A percentile compares a stretch with the other conserved stretches of the same genome.
These are phyloP conservation scores for Excalfactoria chinensis DNA, from an alignment of 2,113 vertebrate genomes.

Conservation along the genomic window DNA sequence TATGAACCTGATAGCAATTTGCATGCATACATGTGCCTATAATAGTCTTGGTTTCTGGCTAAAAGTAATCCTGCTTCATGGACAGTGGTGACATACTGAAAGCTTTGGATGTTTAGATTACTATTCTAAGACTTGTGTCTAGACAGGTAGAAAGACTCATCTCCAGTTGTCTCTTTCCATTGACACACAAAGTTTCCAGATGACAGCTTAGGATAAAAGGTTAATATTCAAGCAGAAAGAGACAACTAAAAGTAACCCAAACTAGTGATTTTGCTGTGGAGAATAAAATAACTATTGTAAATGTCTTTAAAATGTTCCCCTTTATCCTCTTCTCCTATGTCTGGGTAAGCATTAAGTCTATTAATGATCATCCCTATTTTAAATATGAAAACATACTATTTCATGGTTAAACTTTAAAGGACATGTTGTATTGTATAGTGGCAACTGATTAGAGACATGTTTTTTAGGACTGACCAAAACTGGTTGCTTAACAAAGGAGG, in stretches of 20 bases:
- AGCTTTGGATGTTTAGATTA: neutral
- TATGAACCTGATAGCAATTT: neutral
- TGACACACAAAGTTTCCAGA: neutral
- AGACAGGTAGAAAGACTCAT: slow-evolving; percentile 31
- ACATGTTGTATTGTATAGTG: slow-evolving; percentile 18
- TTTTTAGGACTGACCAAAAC: slow-evolving; percentile 58
- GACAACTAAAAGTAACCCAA: slow-evolving; percentile 18
- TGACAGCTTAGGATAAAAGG: slow-evolving; percentile 11
- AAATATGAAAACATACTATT: slow-evolving; percentile 39
- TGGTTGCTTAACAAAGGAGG: slow-evolving; percentile 38
- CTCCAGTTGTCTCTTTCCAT: neutral
- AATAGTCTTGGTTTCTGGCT: neutral
- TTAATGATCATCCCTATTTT: neutral
- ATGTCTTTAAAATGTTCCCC: neutral
- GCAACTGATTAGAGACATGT: slow-evolving; percentile 33
- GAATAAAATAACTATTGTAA: slow-evolving; percentile 9
- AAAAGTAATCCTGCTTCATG: neutral
- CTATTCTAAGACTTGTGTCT: neutral
- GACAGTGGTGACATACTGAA: neutral
- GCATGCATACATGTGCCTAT: accelerated
- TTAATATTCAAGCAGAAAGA: slow-evolving; percentile 2
- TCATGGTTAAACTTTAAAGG: slow-evolving; percentile 20
- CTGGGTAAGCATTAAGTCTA: slow-evolving; percentile 19
- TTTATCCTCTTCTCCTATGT: neutral
- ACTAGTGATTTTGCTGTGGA: slow-evolving; percentile 12